A percentile compares a stretch with the other conserved stretches of the same genome.
Evolutionary conservation across 2,888 invertebrate genomes (phyloP).

Genomic region (Rotaria socialis): DNA sequence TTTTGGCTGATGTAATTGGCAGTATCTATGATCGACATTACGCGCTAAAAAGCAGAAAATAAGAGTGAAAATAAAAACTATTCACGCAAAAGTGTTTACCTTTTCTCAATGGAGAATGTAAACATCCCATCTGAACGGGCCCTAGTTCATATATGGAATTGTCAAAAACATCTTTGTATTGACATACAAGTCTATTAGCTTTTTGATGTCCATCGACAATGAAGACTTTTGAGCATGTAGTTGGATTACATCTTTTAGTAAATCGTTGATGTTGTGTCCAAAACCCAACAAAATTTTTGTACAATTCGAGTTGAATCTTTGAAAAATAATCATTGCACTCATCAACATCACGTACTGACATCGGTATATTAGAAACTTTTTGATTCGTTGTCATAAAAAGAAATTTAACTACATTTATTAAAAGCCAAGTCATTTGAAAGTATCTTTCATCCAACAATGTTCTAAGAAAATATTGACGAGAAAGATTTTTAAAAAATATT

Average conservation of each 20-base stretch:
- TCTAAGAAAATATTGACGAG: background rate
- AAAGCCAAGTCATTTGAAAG: background rate
- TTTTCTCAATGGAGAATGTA: background rate
- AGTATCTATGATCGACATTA: no score
- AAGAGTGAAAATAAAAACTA: no score
- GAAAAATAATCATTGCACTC: background rate
- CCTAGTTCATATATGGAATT: background rate
- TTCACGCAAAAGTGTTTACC: no score
- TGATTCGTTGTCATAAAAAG: background rate
- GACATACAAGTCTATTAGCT: background rate
- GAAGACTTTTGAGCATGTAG: no score
- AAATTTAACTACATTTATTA: background rate
- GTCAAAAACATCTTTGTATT: background rate
- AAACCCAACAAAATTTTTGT: background rate
- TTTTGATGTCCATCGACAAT: background rate
- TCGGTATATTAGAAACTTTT: background rate
- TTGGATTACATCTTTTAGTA: no score
- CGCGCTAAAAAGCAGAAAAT: no score
- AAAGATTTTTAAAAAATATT: no score
- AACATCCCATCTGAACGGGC: no score
- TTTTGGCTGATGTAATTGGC: no score
- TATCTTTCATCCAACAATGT: background rate
- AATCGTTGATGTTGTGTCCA: background rate
- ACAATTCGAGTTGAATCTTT: background rate
- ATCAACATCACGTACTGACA: no score